Percentiles rank a stretch among this genome's conserved stretches.
These are phyloP conservation scores for Scophthalmus maximus DNA, from an alignment of 2,113 vertebrate species.

Conservation along the genomic window DNA sequence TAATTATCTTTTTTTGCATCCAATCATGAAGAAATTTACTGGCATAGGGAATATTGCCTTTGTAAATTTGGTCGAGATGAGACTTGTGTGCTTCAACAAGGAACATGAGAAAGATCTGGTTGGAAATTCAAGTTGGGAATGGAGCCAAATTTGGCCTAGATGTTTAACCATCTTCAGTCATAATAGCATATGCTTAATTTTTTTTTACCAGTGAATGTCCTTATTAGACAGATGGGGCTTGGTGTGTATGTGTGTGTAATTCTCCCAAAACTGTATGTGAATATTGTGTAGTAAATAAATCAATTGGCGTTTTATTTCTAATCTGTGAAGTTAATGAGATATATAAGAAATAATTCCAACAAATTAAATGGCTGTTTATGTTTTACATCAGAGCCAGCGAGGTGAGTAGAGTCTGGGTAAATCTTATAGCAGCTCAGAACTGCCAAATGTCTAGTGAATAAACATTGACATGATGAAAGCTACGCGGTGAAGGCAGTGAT, in stretches of 20 bases:
- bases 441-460: too few relatives aligned
- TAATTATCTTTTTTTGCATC: constrained; percentile 78
- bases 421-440: constrained; percentile 17
- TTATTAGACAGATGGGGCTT: constrained; percentile 75
- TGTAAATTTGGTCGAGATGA: constrained; percentile 66
- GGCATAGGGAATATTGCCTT: constrained; percentile 53
- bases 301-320: constrained; percentile 26
- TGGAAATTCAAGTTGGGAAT: constrained; percentile 60
- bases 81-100: constrained; percentile 54
- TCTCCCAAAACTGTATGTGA: constrained; percentile 55
- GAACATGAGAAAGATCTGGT: constrained; percentile 60
- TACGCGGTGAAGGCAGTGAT: constrained; percentile 3
- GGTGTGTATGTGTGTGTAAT: constrained; percentile 36
- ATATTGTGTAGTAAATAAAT: constrained; percentile 60
- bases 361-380: constrained; percentile 49
- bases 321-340: constrained; percentile 40
- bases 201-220: constrained; percentile 66
- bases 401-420: constrained; percentile 19
- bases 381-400: too few relatives aligned
- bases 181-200: constrained; percentile 73
- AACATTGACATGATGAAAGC: not conserved
- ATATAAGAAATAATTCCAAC: constrained; percentile 32
- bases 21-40: constrained; percentile 64
- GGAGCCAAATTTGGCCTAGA: constrained; percentile 65
- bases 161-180: constrained; percentile 71